A percentile compares a stretch with the other conserved stretches of the same genome.
Evolutionary conservation across 2,888 invertebrate genomes (phyloP).

Genomic region (Entomobrya multifasciata): DNA sequence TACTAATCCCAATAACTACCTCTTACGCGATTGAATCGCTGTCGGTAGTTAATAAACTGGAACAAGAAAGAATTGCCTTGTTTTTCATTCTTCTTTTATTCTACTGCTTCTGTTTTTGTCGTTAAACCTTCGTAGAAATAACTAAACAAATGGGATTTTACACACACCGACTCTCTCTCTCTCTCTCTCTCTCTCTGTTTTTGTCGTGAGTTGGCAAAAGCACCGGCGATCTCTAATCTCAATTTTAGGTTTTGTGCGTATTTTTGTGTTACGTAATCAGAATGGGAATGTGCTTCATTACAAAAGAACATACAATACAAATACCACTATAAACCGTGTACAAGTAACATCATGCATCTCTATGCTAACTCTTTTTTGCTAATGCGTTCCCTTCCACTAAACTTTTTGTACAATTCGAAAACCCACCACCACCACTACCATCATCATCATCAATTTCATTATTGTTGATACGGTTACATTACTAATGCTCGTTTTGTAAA

Average conservation of each 20-base stretch:
- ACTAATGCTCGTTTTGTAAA: neutral
- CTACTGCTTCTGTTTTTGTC: too few relatives aligned
- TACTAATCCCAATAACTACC: too few relatives aligned
- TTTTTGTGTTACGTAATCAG: slow-evolving; percentile 33
- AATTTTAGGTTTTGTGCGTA: neutral
- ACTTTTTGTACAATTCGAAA: neutral
- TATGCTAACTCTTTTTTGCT: neutral
- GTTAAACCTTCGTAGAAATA: too few relatives aligned
- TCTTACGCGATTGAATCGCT: too few relatives aligned
- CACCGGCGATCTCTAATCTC: neutral
- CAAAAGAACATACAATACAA: neutral
- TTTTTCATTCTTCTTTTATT: too few relatives aligned
- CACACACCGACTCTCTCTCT: too few relatives aligned
- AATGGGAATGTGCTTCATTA: slow-evolving; percentile 54
- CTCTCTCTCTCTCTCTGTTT: neutral
- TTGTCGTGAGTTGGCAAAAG: neutral
- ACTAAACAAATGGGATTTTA: slow-evolving; percentile 20
- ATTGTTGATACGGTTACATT: neutral
- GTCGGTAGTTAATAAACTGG: neutral
- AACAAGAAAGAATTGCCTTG: neutral
- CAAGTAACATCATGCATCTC: neutral
- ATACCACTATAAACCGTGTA: neutral
- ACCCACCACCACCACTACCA: too few relatives aligned
- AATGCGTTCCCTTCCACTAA: neutral
- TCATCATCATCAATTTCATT: too few relatives aligned